Evolutionary conservation across 2,797 vertebrate species (phyloP).

Genomic region (Xiphophorus birchmanni): DNA sequence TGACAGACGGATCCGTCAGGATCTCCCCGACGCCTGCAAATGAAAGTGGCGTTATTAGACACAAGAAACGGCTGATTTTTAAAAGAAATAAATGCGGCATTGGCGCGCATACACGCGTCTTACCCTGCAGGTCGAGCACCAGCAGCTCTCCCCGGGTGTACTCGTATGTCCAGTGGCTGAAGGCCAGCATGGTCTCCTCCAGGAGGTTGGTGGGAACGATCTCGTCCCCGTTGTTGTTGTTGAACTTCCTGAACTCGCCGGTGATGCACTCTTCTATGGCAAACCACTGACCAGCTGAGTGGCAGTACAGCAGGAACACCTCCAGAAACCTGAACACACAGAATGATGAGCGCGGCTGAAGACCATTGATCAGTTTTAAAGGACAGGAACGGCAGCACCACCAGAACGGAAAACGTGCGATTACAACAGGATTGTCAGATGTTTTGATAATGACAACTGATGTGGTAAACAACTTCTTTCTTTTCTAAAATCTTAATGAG

Average conservation of each 20-base stretch:
- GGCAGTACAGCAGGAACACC: conserved; percentile 96
- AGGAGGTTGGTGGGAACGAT: conserved; percentile 95
- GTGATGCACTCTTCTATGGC: conserved; percentile 98
- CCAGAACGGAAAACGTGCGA: neutral
- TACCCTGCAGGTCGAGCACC: conserved; percentile 97
- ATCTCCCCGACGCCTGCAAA: conserved; percentile 94
- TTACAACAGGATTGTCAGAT: neutral
- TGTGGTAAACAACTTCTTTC: neutral
- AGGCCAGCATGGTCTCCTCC: conserved; percentile 98
- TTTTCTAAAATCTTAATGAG: neutral
- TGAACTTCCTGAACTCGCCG: conserved; percentile 97
- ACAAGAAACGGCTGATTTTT: neutral
- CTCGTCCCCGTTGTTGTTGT: conserved; percentile 99
- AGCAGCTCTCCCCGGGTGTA: conserved; percentile 95
- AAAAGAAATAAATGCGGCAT: neutral
- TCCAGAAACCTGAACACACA: conserved; percentile 88
- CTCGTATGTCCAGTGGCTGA: conserved; percentile 98
- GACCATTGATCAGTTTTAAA: neutral
- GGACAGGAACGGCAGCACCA: neutral
- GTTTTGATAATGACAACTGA: neutral
- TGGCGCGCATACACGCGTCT: neutral
- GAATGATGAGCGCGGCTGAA: no score
- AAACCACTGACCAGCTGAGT: conserved; percentile 99
- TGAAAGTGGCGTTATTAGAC: neutral
- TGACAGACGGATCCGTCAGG: conserved; percentile 97